phyloP scores from a whole-genome alignment of 2,113 vertebrate genomes.

The Leucopternis melanops region DNA sequence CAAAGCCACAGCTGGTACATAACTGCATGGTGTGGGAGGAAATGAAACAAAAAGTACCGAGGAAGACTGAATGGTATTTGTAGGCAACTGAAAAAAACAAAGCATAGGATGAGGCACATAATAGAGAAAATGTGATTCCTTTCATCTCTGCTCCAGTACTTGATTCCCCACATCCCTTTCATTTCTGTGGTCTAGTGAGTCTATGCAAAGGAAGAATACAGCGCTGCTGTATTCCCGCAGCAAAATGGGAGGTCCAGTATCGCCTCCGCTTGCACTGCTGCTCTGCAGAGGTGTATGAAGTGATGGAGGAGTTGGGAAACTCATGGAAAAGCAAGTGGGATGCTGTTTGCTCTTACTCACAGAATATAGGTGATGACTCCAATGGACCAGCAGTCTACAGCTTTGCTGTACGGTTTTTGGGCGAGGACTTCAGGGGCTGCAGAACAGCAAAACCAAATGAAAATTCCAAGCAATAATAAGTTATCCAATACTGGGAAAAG shows the following conservation, averaged over 20 bases:
- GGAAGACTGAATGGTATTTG: background rate
- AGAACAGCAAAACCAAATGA: background rate
- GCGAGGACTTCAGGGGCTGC: slow-evolving; percentile 90
- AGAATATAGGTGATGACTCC: slow-evolving; percentile 95
- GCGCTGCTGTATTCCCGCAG: fast-evolving
- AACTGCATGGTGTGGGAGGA: slow-evolving; percentile 19
- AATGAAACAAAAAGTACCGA: background rate
- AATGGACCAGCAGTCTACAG: slow-evolving; percentile 97
- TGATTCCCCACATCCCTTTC: background rate
- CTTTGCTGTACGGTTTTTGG: slow-evolving; percentile 93
- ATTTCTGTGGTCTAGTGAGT: background rate
- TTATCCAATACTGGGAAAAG: background rate
- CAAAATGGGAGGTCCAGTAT: background rate
- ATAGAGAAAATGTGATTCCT: background rate
- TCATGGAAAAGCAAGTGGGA: background rate
- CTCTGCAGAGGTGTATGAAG: background rate
- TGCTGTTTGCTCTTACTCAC: slow-evolving; percentile 73
- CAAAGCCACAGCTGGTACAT: slow-evolving; percentile 31
- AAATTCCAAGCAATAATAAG: background rate
- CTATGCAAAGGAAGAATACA: background rate
- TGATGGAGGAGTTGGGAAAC: background rate
- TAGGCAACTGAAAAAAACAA: background rate
- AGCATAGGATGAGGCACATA: background rate
- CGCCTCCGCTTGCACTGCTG: background rate
- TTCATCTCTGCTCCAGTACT: background rate